Conservation (phyloP, 1,140 invertebrate genomes). For the Telenomus remus region DNA sequence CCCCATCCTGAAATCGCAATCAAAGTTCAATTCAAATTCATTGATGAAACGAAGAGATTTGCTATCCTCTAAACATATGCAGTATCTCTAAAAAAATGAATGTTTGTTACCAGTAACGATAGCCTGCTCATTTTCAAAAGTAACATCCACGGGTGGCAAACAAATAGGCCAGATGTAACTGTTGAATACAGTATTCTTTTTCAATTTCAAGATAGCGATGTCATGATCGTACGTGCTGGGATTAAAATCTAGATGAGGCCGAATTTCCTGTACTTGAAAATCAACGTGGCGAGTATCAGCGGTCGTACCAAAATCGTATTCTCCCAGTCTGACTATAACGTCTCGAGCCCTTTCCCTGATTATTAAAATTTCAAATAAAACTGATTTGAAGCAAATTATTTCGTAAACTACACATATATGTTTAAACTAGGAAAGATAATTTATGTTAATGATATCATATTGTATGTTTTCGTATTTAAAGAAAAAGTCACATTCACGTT, state of each 20-base stretch:
- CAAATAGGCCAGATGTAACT: slow-evolving; percentile 90
- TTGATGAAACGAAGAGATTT: no score
- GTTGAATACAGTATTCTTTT: slow-evolving; percentile 81
- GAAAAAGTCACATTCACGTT: no score
- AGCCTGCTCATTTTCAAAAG: slow-evolving; percentile 80
- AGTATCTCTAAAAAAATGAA: no score
- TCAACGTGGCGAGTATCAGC: slow-evolving; percentile 81
- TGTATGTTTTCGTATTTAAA: no score
- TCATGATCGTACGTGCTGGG: slow-evolving; percentile 83
- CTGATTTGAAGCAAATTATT: neutral
- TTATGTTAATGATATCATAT: no score
- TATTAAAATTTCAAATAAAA: slow-evolving; percentile 24
- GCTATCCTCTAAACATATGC: no score
- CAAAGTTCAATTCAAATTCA: no score
- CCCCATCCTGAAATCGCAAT: slow-evolving; percentile 80
- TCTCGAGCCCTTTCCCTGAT: slow-evolving; percentile 79
- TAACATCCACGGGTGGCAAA: slow-evolving; percentile 80
- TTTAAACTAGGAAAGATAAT: no score
- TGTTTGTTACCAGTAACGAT: slow-evolving; percentile 84
- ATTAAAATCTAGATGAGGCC: slow-evolving; percentile 80
- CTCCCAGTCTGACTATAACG: slow-evolving; percentile 84
- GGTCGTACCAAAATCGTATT: slow-evolving; percentile 82
- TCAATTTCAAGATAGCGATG: slow-evolving; percentile 86
- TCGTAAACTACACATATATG: neutral
- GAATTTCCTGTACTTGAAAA: slow-evolving; percentile 80